Conservation (phyloP, 2,888 invertebrate species). For the Salticus scenicus region DNA sequence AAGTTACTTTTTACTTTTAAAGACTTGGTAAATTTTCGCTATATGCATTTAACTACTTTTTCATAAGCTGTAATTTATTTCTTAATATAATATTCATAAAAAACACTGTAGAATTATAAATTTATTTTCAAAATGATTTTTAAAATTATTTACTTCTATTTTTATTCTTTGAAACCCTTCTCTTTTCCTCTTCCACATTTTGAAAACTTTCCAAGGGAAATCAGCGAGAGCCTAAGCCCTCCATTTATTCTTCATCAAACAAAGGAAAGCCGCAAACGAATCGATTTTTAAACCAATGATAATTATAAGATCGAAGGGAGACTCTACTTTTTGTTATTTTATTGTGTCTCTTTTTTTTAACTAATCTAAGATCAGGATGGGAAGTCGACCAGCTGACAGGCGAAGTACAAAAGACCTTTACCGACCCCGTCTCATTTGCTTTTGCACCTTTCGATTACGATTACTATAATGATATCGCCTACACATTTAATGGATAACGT, state of each 20-base stretch:
- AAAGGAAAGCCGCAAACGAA: not conserved
- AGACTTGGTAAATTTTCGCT: too few species aligned
- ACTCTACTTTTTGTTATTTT: conserved; percentile 45
- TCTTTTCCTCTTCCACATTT: not conserved
- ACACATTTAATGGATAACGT: not conserved
- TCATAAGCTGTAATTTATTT: too few species aligned
- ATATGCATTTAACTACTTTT: too few species aligned
- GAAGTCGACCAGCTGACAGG: conserved; percentile 58
- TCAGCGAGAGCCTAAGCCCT: not conserved
- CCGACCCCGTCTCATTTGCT: conserved; percentile 32
- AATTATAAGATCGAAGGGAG: conserved; percentile 60
- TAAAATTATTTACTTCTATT: too few species aligned
- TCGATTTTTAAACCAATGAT: conserved; percentile 64
- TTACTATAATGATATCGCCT: conserved; percentile 60
- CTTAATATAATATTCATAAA: too few species aligned
- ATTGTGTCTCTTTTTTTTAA: conserved; percentile 49
- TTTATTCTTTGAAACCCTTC: too few species aligned
- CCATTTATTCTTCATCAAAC: not conserved
- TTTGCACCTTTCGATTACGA: conserved; percentile 56
- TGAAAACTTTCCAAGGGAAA: not conserved
- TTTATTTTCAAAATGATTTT: too few species aligned
- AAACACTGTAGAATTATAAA: too few species aligned
- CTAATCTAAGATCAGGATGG: conserved; percentile 44
- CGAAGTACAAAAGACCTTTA: conserved; percentile 24
- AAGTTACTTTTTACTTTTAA: too few species aligned